Evolutionary conservation across 2,888 invertebrate species (phyloP), one percentile per base, ranked within the genome.

Genomic region (Stenoptilia bipunctidactyla): DNA sequence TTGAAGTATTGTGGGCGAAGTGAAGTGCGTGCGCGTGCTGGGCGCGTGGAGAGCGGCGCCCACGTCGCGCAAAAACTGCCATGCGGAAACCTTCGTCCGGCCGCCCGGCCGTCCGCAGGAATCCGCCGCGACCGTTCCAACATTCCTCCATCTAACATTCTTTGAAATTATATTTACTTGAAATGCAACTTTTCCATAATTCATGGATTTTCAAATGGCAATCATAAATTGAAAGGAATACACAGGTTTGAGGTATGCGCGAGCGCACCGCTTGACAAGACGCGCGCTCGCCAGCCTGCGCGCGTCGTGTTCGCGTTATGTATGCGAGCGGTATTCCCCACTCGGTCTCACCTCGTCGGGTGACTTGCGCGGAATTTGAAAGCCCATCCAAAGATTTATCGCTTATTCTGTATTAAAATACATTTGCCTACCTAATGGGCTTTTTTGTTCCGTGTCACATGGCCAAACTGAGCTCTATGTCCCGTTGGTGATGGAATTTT

Each of bases 341-440:
- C 70, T 51, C 77, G 79, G 76, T 76, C 79, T 80, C 79, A 77
- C 76, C 79, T 76, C 71, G 76, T 61, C 68, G 69, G 73, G 65
- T 77, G 74, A 74, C 77, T 79, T 76, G 79, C 68, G 76, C 69
- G 82, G 82, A 80, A 82, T 83, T 83, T 73, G 82, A 82, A 83
- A 83, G 82, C 82, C 76, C 82, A 79, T 74, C 68, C 66, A 66
- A 70, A 79, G 80, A 83, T 83, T 82, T 80, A 82, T 83, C 70
- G 80, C 75, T 73, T 75, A 77, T 79, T 80, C 75, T 76, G 70
- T 72, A 76, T 80, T 79, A 74, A 80, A 76, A 79, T 75, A 77
- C 75, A 76, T 76, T 77, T 76, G 74, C 73, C 72, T 80, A 68
- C 66, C 63, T 75, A 79, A 79, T 79, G 75, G 68, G 61, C 62